Conservation (phyloP, 2,797 vertebrate species). For the Balearica regulorum region DNA sequence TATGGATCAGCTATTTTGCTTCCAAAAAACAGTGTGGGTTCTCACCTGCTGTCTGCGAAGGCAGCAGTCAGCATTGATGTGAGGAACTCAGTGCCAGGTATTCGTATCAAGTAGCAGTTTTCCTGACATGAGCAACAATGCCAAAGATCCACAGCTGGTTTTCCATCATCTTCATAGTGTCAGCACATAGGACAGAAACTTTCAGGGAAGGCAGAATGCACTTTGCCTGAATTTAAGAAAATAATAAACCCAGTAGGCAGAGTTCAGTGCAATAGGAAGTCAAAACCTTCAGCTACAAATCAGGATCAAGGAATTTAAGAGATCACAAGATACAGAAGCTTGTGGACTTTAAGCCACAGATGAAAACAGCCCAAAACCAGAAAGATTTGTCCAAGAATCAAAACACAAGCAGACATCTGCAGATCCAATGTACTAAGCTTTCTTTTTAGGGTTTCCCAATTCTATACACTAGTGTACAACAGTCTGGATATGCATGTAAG, state of each 20-base stretch:
- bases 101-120: neutral
- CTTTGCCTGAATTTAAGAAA: neutral
- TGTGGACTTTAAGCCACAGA: neutral
- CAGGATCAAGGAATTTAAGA: neutral
- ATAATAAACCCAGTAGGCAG: neutral
- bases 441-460: neutral
- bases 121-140: neutral
- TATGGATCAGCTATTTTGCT: neutral
- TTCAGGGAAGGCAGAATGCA: neutral
- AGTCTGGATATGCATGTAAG: neutral
- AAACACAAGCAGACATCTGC: neutral
- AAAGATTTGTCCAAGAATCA: neutral
- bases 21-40: neutral
- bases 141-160: neutral
- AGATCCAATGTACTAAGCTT: neutral
- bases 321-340: neutral
- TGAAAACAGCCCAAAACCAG: neutral
- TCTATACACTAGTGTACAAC: neutral
- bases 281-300: neutral
- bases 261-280: neutral
- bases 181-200: neutral
- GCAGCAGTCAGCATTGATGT: fast-evolving
- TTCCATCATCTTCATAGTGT: neutral
- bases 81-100: neutral
- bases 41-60: neutral